phyloP scores from a whole-genome alignment of 2,888 invertebrate genomes.

The Azorinus chamasolen region DNA sequence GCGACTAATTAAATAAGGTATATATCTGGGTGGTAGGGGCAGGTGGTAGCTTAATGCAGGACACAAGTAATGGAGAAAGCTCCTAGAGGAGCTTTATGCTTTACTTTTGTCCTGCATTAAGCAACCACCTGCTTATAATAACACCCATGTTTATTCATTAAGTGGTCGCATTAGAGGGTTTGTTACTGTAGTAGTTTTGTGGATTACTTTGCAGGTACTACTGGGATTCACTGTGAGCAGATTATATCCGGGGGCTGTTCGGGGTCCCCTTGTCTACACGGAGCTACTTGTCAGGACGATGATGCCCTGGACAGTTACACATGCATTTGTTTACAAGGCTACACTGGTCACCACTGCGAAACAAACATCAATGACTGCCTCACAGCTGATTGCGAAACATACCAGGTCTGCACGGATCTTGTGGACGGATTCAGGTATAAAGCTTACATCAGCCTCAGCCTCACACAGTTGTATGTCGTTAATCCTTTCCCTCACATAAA shows the following conservation, averaged over 20 bases:
- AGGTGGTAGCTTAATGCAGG: too few species aligned
- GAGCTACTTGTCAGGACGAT: conserved; percentile 92
- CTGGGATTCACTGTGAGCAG: conserved; percentile 60
- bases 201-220: conserved; percentile 56
- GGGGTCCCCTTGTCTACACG: conserved; percentile 87
- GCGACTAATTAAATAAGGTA: too few species aligned
- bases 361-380: conserved; percentile 96
- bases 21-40: too few species aligned
- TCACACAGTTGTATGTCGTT: too few species aligned
- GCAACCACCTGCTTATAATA: too few species aligned
- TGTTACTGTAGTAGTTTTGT: not conserved
- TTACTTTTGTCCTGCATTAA: too few species aligned
- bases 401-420: conserved; percentile 90
- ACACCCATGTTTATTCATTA: too few species aligned
- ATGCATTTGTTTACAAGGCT: conserved; percentile 87
- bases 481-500: too few species aligned
- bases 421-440: conserved; percentile 68
- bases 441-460: not conserved
- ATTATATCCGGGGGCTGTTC: conserved; percentile 29
- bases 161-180: not conserved
- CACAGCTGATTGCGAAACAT: conserved; percentile 96
- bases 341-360: conserved; percentile 89
- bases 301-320: conserved; percentile 87
- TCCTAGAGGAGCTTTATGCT: too few species aligned
- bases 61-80: too few species aligned